A percentile compares a stretch with the other conserved stretches of the same genome.
phyloP scores from a whole-genome alignment of 2,888 invertebrate species.

The Eupsilia transversa region DNA sequence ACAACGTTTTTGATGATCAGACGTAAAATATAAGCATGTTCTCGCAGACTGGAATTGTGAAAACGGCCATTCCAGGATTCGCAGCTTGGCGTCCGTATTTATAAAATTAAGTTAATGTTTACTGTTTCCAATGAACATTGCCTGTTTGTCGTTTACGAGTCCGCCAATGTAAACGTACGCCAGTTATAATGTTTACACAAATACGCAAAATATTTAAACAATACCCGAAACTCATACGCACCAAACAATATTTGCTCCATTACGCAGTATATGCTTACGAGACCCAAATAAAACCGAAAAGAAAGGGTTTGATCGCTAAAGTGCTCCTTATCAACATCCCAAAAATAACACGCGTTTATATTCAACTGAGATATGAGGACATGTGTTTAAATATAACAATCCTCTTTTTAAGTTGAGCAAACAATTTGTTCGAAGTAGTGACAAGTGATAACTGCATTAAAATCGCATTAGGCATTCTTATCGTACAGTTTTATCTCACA shows the following conservation, averaged over 20 bases:
- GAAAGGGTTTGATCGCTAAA: conserved; percentile 62
- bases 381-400: conserved; percentile 55
- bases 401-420: conserved; percentile 57
- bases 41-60: conserved; percentile 74
- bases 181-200: conserved; percentile 55
- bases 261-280: conserved; percentile 53
- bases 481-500: conserved; percentile 52
- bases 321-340: conserved; percentile 64
- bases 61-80: conserved; percentile 56
- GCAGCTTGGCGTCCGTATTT: conserved; percentile 42
- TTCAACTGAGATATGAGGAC: conserved; percentile 51
- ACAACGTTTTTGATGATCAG: conserved; percentile 86
- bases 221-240: conserved; percentile 52
- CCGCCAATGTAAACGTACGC: conserved; percentile 54
- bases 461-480: conserved; percentile 57
- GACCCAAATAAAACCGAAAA: conserved; percentile 55
- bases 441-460: conserved; percentile 61
- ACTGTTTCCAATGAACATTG: conserved; percentile 71
- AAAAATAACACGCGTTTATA: conserved; percentile 59
- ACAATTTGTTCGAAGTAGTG: conserved; percentile 60
- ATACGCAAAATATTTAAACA: conserved; percentile 59
- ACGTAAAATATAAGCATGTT: conserved; percentile 76
- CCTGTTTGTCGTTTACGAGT: conserved; percentile 68
- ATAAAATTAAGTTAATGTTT: conserved; percentile 73
- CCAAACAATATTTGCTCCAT: conserved; percentile 63